phyloP scores from a whole-genome alignment of 2,888 invertebrate genomes.

The Epiblema foenella region DNA sequence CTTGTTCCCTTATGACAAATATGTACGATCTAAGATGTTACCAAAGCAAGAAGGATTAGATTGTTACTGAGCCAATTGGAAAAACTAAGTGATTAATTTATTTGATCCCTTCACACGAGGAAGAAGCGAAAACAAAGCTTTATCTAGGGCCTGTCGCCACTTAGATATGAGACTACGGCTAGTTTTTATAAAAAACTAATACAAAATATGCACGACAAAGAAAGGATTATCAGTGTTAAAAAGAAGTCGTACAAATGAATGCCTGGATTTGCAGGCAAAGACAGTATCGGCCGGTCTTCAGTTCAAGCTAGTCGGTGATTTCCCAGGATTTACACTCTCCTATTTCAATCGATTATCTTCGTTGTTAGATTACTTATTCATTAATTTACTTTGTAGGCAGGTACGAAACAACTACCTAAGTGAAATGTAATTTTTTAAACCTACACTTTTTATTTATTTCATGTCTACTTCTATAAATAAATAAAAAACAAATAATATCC shows the following conservation, averaged over 20 bases:
- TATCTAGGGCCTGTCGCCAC: too few relatives aligned
- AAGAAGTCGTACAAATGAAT: conserved; percentile 74
- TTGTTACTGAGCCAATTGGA: too few relatives aligned
- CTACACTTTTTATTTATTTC: neutral
- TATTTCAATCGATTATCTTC: conserved; percentile 62
- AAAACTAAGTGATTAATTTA: too few relatives aligned
- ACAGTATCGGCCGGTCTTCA: conserved; percentile 72
- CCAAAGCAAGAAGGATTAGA: too few relatives aligned
- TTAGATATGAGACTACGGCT: too few relatives aligned
- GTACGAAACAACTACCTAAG: neutral
- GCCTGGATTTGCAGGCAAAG: conserved; percentile 68
- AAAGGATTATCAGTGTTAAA: conserved; percentile 48
- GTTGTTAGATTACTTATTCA: neutral
- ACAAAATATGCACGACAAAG: neutral
- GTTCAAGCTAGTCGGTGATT: conserved; percentile 63
- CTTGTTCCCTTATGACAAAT: too few relatives aligned
- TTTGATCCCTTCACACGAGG: too few relatives aligned
- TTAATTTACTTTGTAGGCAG: neutral
- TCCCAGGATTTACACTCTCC: conserved; percentile 67
- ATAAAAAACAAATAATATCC: neutral
- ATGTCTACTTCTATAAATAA: neutral
- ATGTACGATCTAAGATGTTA: too few relatives aligned
- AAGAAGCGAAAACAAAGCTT: too few relatives aligned
- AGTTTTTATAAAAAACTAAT: too few relatives aligned
- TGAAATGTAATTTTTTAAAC: neutral